Percentiles rank a stretch among this genome's conserved stretches.
Conservation (phyloP, 1,140 invertebrate genomes). For the Apis florea region DNA sequence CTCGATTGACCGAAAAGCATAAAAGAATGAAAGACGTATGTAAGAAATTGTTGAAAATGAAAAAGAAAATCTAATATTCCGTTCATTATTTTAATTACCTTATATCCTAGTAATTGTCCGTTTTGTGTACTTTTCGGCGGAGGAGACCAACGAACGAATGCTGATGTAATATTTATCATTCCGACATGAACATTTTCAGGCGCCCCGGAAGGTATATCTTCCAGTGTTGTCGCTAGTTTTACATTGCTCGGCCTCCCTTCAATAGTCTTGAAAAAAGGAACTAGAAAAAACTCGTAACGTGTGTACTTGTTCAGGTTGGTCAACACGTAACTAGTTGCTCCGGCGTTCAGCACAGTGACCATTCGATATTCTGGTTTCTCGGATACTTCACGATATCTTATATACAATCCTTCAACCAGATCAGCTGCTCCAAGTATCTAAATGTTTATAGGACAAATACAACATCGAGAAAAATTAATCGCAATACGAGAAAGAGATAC, state of each 20-base stretch:
- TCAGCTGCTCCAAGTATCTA: conserved; percentile 81
- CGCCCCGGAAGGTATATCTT: conserved; percentile 88
- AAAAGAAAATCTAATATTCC: too few species aligned
- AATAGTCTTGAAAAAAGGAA: conserved; percentile 92
- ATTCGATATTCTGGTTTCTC: conserved; percentile 85
- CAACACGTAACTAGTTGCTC: conserved; percentile 85
- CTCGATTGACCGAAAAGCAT: neutral
- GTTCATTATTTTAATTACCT: conserved; percentile 81
- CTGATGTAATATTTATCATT: conserved; percentile 90
- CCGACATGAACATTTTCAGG: conserved; percentile 90
- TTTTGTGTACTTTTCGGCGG: conserved; percentile 90
- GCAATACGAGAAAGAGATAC: too few species aligned
- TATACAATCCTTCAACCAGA: conserved; percentile 93
- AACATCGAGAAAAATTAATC: neutral
- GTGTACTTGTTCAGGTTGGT: conserved; percentile 90
- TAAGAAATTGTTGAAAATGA: neutral
- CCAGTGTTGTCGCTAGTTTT: conserved; percentile 85
- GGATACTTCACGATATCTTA: conserved; percentile 92
- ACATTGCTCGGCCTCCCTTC: conserved; percentile 92
- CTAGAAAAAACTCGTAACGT: conserved; percentile 93
- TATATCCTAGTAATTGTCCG: conserved; percentile 90
- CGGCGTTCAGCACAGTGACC: conserved; percentile 85
- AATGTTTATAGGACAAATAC: neutral
- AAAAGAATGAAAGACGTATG: neutral
- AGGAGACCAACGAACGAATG: conserved; percentile 89